Evolutionary conservation across 1,140 invertebrate species (phyloP).

Genomic region (Drosophila ercepeae): DNA sequence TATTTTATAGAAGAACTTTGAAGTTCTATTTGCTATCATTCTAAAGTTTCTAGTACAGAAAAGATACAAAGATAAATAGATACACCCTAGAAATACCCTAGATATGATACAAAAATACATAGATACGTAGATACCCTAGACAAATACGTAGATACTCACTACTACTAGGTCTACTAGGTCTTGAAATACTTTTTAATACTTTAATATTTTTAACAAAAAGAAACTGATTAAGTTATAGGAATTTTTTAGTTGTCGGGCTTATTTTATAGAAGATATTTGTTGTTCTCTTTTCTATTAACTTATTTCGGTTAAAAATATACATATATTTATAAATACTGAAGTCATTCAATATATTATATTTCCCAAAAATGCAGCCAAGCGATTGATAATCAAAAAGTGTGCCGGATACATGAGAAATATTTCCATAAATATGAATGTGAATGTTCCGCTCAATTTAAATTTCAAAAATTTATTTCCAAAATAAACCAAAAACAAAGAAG

Average conservation of each 20-base stretch:
- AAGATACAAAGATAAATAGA: too few relatives aligned
- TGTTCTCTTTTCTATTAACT: neutral
- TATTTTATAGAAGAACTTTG: too few relatives aligned
- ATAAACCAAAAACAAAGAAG: neutral
- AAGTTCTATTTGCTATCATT: slow-evolving; percentile 3
- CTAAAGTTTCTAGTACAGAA: neutral
- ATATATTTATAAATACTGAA: neutral
- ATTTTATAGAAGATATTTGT: too few relatives aligned
- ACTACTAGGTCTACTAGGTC: neutral
- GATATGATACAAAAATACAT: too few relatives aligned
- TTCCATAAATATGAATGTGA: neutral
- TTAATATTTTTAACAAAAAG: neutral
- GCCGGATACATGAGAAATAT: neutral
- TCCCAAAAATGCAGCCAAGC: neutral
- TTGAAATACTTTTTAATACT: neutral
- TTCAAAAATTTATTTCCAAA: neutral
- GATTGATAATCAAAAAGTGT: neutral
- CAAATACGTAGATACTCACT: too few relatives aligned
- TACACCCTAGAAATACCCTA: neutral
- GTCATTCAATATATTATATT: slow-evolving; percentile 1
- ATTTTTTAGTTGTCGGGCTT: too few relatives aligned
- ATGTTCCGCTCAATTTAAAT: slow-evolving; percentile 3
- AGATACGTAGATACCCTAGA: too few relatives aligned
- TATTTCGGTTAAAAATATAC: neutral
- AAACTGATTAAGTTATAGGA: too few relatives aligned